phyloP scores from a whole-genome alignment of 2,888 invertebrate genomes.

The Liodrosophila aerea region DNA sequence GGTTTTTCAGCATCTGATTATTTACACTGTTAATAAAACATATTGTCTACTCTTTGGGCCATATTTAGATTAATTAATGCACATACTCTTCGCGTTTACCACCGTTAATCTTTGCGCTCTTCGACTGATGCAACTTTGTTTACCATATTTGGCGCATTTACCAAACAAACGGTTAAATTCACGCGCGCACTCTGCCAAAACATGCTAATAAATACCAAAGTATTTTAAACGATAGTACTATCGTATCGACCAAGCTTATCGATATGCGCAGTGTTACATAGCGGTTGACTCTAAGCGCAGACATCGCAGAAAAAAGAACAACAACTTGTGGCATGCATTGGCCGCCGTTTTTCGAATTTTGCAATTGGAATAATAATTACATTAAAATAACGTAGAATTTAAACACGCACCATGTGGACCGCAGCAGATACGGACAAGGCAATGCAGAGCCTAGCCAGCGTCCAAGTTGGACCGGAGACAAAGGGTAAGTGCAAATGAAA shows the following conservation, averaged over 20 bases:
- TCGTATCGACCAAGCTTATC: constrained; percentile 13
- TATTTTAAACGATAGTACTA: constrained; percentile 3
- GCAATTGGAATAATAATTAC: no score
- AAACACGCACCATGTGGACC: constrained; percentile 15
- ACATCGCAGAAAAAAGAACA: no score
- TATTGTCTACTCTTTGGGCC: no score
- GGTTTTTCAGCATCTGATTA: neutral
- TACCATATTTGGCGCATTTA: neutral
- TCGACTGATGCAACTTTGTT: no score
- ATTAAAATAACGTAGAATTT: neutral
- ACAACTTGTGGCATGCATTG: constrained; percentile 48
- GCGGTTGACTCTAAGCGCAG: no score
- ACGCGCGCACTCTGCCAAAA: constrained; percentile 6
- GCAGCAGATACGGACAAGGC: constrained; percentile 14
- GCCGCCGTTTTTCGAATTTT: constrained; percentile 31
- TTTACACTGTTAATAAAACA: neutral
- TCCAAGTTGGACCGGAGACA: constrained; percentile 66
- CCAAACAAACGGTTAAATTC: neutral
- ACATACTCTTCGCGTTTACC: no score
- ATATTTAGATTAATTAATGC: no score
- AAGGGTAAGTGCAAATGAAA: constrained; percentile 60
- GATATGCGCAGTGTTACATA: constrained; percentile 34
- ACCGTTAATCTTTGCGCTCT: no score
- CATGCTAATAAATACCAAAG: constrained; percentile 39
- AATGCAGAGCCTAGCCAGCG: constrained; percentile 19